These are phyloP conservation scores for Synanthedon tipuliformis DNA, from an alignment of 2,888 invertebrate species.

Conservation along the genomic window DNA sequence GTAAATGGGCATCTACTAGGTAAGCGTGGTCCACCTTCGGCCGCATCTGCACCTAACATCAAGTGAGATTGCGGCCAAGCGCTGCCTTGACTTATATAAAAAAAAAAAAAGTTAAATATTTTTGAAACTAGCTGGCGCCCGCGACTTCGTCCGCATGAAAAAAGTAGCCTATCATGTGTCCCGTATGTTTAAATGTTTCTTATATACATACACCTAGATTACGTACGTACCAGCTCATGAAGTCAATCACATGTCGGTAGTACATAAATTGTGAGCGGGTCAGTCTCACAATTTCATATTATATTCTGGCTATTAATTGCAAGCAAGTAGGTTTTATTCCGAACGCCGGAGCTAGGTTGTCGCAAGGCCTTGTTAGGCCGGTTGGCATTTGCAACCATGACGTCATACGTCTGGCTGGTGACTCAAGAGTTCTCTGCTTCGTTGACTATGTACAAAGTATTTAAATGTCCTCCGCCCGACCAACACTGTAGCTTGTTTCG, in stretches of 20 bases:
- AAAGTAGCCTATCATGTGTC: no score
- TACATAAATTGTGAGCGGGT: constrained; percentile 7
- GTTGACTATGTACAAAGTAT: constrained; percentile 3
- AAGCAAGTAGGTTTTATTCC: not conserved
- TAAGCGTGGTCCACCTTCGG: no score
- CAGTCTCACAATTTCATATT: constrained; percentile 10
- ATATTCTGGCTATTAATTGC: constrained; percentile 14
- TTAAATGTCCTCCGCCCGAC: constrained; percentile 1
- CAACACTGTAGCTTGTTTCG: not conserved
- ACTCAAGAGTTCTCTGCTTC: constrained; percentile 26
- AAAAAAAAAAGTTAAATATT: no score
- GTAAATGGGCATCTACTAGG: no score
- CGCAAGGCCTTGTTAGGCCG: constrained; percentile 43
- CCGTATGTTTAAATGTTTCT: no score
- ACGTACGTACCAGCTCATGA: constrained; percentile 14
- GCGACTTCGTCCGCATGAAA: no score
- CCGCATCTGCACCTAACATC: no score
- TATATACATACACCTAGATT: not conserved
- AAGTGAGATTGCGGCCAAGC: no score
- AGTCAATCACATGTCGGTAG: constrained; percentile 5
- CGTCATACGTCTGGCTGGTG: constrained; percentile 37
- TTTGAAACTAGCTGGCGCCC: no score
- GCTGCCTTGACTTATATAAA: no score
- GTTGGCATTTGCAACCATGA: constrained; percentile 48
- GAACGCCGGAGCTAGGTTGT: constrained; percentile 18